Percentiles rank a stretch among this genome's conserved stretches.
phyloP scores from a whole-genome alignment of 2,888 invertebrate species.

The Latrodectus hesperus region DNA sequence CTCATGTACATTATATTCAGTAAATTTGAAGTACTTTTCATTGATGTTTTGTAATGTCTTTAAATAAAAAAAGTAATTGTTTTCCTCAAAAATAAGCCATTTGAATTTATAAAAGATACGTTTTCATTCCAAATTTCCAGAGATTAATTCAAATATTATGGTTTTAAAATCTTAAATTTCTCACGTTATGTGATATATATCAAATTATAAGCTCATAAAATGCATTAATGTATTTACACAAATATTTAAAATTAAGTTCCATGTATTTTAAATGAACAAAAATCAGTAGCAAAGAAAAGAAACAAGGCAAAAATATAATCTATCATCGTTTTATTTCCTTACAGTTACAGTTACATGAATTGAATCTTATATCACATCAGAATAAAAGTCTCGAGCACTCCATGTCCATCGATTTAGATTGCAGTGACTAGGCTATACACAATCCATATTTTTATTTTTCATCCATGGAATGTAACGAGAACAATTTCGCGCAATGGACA shows the following conservation, averaged over 20 bases:
- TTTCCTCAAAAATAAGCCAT: too few relatives aligned
- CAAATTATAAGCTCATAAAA: background rate
- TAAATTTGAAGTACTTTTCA: too few relatives aligned
- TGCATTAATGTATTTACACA: background rate
- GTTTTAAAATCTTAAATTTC: background rate
- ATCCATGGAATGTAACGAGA: constrained; percentile 60
- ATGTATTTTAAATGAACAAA: background rate
- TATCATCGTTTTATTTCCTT: constrained; percentile 56
- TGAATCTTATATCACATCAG: constrained; percentile 58
- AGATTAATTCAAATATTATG: too few relatives aligned
- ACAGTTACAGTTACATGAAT: constrained; percentile 53
- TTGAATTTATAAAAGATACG: too few relatives aligned
- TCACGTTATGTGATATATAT: background rate
- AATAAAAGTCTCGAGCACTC: constrained; percentile 60
- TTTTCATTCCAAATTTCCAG: too few relatives aligned
- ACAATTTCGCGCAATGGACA: constrained; percentile 10
- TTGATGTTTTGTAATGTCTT: too few relatives aligned
- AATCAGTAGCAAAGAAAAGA: background rate
- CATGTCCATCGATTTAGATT: constrained; percentile 47
- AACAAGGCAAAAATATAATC: constrained; percentile 20
- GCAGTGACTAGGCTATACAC: constrained; percentile 66
- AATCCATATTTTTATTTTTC: constrained; percentile 41
- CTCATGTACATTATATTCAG: too few relatives aligned
- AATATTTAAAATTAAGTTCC: background rate
- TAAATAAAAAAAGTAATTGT: too few relatives aligned